Conservation (phyloP, 1,140 invertebrate genomes). For the Brachionus manjavacas region DNA sequence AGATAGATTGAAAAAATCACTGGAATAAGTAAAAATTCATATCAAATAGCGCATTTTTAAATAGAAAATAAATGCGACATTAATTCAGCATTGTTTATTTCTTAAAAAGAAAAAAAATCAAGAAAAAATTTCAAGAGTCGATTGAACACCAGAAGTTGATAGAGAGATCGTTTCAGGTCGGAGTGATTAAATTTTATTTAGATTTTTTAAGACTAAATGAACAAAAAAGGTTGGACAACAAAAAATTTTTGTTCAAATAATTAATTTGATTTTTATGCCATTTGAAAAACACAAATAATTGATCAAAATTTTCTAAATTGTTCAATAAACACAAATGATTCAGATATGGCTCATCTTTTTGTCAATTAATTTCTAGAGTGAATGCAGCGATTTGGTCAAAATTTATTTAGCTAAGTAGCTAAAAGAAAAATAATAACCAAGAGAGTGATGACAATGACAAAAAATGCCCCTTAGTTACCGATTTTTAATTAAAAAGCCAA, state of each 20-base stretch:
- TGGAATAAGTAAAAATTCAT: not conserved
- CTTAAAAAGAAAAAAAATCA: not conserved
- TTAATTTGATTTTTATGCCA: not conserved
- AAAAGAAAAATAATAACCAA: not conserved
- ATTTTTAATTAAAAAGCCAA: constrained; percentile 12
- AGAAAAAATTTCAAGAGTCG: too few relatives aligned
- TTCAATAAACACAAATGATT: not conserved
- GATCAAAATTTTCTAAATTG: not conserved
- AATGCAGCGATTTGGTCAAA: not conserved
- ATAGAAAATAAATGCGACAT: not conserved
- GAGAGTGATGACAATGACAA: not conserved
- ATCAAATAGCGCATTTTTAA: not conserved
- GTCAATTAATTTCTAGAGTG: not conserved
- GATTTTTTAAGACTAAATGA: not conserved
- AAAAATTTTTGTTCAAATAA: not conserved
- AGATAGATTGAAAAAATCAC: not conserved
- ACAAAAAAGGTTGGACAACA: not conserved
- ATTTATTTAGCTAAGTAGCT: not conserved
- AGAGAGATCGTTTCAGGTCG: not conserved
- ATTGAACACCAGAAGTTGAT: too few relatives aligned
- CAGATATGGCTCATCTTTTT: not conserved
- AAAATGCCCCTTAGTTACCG: not conserved
- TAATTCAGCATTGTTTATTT: not conserved
- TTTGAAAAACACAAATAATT: not conserved
- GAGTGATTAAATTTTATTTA: not conserved